phyloP scores from a whole-genome alignment of 2,888 invertebrate species.

The Aproaerema taeniolella region DNA sequence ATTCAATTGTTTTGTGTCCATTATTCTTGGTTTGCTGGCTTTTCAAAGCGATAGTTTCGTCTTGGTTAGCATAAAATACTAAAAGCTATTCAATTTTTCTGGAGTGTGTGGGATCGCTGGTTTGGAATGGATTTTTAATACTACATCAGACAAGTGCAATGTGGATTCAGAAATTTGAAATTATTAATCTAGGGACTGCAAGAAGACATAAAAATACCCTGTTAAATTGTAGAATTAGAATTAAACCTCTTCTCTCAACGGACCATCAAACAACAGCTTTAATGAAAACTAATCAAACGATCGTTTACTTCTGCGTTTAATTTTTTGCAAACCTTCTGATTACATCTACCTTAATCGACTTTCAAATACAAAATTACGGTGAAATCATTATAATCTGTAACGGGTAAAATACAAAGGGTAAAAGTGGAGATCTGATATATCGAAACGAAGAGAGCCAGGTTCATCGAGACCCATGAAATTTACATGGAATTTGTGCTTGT shows the following conservation, averaged over 20 bases:
- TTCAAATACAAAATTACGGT: slow-evolving; percentile 16
- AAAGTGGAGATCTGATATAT: slow-evolving; percentile 58
- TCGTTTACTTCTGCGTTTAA: slow-evolving; percentile 5
- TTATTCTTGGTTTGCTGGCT: too few species aligned
- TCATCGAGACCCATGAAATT: slow-evolving; percentile 63
- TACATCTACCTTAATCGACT: slow-evolving; percentile 15
- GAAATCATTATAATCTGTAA: slow-evolving; percentile 30
- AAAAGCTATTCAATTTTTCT: too few species aligned
- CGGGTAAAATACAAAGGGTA: slow-evolving; percentile 29
- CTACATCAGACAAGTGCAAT: too few species aligned
- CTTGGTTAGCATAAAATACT: too few species aligned
- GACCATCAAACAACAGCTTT: not conserved
- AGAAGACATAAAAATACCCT: too few species aligned
- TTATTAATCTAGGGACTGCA: not conserved
- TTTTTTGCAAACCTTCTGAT: slow-evolving; percentile 9
- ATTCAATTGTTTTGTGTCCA: too few species aligned
- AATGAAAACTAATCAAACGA: not conserved
- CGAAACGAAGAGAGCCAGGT: slow-evolving; percentile 49
- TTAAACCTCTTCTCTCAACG: too few species aligned
- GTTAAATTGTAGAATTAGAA: too few species aligned
- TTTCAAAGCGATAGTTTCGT: too few species aligned
- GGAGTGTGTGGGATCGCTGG: too few species aligned
- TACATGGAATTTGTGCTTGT: slow-evolving; percentile 73
- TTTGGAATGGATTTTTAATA: too few species aligned
- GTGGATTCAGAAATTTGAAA: not conserved